These are phyloP conservation scores for Medauroidea extradentata DNA, from an alignment of 1,140 invertebrate species.

Conservation along the genomic window DNA sequence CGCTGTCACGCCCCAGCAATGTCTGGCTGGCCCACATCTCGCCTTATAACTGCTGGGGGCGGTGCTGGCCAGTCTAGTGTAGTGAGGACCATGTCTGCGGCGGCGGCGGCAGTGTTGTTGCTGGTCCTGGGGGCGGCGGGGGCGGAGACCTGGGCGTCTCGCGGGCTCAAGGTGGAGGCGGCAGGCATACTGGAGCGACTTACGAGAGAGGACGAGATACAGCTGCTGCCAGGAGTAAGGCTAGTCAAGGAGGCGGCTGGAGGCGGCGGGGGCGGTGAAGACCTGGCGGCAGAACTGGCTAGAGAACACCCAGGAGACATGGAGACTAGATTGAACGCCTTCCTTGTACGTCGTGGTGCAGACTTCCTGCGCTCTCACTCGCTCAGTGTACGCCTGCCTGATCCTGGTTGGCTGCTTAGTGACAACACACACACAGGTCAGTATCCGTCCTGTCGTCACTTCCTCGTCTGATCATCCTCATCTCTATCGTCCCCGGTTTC, in stretches of 20 bases:
- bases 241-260: constrained; percentile 61
- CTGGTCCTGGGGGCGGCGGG: background rate
- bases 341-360: constrained; percentile 62
- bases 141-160: background rate
- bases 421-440: too few relatives aligned
- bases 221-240: constrained; percentile 64
- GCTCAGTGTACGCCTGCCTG: constrained; percentile 65
- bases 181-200: background rate
- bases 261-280: constrained; percentile 27
- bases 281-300: constrained; percentile 61
- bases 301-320: constrained; percentile 69
- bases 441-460: too few relatives aligned
- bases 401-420: constrained; percentile 47
- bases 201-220: constrained; percentile 14
- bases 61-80: too few relatives aligned
- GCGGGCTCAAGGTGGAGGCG: background rate
- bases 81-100: background rate
- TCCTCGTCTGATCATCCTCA: too few relatives aligned
- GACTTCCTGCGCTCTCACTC: constrained; percentile 67
- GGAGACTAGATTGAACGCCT: constrained; percentile 70
- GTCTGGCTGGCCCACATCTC: too few relatives aligned
- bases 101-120: background rate
- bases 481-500: too few relatives aligned
- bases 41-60: too few relatives aligned
- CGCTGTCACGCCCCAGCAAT: too few relatives aligned